phyloP scores from a whole-genome alignment of 2,888 invertebrate species.

The Andrena hattorfiana region DNA sequence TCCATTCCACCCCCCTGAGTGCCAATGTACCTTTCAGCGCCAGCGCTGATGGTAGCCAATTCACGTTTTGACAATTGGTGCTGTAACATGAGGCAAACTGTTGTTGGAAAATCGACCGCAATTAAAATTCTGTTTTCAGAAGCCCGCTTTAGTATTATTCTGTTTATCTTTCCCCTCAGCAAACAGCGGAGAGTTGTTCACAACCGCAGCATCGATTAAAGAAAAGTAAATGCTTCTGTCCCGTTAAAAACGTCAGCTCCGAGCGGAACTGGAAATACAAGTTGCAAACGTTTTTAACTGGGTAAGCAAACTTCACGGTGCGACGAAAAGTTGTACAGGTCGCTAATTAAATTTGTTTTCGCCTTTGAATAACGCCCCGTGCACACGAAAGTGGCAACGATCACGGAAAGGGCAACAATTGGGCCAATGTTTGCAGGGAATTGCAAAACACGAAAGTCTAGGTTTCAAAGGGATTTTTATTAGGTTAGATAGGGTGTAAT shows the following conservation, averaged over 20 bases:
- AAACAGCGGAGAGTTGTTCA: background rate
- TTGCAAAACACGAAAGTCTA: no score
- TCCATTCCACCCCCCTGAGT: constrained; percentile 99
- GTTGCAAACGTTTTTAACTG: constrained; percentile 7
- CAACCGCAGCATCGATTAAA: background rate
- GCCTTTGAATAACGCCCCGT: background rate
- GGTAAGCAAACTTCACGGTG: constrained; percentile 1
- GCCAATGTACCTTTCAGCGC: constrained; percentile 97
- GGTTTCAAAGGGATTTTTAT: no score
- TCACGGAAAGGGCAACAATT: no score
- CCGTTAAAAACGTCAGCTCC: background rate
- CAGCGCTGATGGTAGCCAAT: constrained; percentile 95
- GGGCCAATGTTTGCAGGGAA: no score
- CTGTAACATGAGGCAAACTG: constrained; percentile 46
- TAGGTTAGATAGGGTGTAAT: background rate
- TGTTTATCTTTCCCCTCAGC: background rate
- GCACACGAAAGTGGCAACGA: background rate
- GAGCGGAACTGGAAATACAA: constrained; percentile 1
- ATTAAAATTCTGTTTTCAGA: background rate
- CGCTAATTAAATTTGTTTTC: constrained; percentile 26
- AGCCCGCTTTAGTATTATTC: background rate
- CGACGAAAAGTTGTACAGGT: constrained; percentile 9
- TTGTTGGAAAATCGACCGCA: background rate
- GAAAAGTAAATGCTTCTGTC: background rate
- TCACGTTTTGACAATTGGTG: constrained; percentile 85